Base-by-base conservation (phyloP, 2,888 invertebrate genomes). In the Leptothorax acervorum region DNA sequence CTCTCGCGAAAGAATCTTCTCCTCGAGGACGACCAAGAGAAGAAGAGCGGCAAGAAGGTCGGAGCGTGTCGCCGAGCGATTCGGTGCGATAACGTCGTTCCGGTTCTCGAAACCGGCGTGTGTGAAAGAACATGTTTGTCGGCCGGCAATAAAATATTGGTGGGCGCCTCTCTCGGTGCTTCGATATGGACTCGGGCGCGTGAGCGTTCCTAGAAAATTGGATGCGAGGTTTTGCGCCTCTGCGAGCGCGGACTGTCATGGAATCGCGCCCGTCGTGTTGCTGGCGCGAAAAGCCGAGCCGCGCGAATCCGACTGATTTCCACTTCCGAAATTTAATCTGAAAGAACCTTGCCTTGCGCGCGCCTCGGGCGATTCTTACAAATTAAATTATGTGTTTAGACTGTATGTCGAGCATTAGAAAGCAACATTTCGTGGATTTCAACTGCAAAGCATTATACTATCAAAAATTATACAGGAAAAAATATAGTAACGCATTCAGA, bases 71-170 rank as follows among this genome's bases (percentile, higher is more conserved):
- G 87, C 83, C 86, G 66, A 74, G 87, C 89, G 90, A 90, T 90
- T 89, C 88, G 81, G 83, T 85, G 89, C 88, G 90, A 90, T 90
- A 90, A 90, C 88, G 88, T 90, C 90, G 90, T 90, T 90, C 90
- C 88, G 90, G 90, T 90, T 90, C 88, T 89, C 89, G 88, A 90
- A 90, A 90, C 89, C 85, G 86, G 84, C 88, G 89, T 75, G 88
- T 88, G 86, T 85, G 87, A 86, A 88, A 88, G 90, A 89, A 88
- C 90, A 86, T 88, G 88, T 90, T 89, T 84, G 84, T 86, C 83
- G 83, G 81, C 78, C 81, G 73, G 84, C 85, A 86, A 89, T 90
- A 90, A 90, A 90, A 90, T 90, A 90, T 90, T 90, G 75, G 88
- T 86, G 78, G 63, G 79, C 84, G 86, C 70, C 48, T 28, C 48